Conservation (phyloP, 2,797 vertebrate species). For the Arctocebus calabarensis region DNA sequence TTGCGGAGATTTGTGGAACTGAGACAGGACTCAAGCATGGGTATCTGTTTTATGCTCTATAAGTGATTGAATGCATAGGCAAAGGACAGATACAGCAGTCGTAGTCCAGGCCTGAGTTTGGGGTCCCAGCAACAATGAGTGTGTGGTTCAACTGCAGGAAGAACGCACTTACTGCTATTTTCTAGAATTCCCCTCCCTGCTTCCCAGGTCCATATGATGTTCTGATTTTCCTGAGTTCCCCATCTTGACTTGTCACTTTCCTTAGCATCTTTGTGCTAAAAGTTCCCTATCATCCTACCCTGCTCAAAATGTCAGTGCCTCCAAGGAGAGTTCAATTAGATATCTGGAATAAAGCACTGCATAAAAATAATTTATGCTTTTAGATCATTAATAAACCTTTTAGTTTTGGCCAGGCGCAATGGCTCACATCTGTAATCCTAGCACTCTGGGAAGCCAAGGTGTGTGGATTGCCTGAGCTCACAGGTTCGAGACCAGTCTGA, state of each 20-base stretch:
- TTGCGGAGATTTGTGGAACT: neutral
- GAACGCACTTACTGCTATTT: neutral
- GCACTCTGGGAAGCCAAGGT: too few relatives aligned
- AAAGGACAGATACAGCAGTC: neutral
- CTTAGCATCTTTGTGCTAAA: neutral
- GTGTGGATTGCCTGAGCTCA: too few relatives aligned
- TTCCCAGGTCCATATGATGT: neutral
- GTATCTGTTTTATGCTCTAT: neutral
- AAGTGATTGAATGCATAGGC: neutral
- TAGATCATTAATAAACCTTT: neutral
- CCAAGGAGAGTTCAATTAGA: neutral
- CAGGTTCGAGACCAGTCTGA: too few relatives aligned
- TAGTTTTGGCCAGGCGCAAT: neutral
- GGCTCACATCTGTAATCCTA: too few relatives aligned
- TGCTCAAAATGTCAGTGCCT: neutral
- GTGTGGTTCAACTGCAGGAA: neutral
- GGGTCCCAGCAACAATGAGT: neutral
- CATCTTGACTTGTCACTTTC: neutral
- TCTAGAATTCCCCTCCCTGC: neutral
- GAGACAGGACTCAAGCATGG: neutral
- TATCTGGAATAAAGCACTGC: neutral
- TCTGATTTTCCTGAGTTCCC: neutral
- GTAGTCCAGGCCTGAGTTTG: neutral
- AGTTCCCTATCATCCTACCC: neutral
- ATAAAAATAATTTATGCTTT: slow-evolving; percentile 2